These are phyloP conservation scores for Lerema accius DNA, from an alignment of 1,140 invertebrate genomes.

Conservation along the genomic window DNA sequence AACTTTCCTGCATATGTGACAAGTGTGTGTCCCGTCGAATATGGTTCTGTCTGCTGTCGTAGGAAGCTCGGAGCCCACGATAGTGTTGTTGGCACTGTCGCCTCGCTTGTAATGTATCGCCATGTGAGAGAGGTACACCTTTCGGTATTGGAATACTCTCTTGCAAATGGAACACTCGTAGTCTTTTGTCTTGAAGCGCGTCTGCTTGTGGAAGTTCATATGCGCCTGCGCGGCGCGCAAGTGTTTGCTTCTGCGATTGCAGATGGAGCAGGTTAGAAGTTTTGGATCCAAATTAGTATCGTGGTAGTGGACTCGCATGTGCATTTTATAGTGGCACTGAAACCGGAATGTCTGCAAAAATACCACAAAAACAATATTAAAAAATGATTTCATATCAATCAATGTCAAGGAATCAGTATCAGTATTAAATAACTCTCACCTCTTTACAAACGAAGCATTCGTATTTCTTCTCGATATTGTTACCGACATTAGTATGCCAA, in stretches of 20 bases:
- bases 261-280: slow-evolving; percentile 70
- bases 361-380: neutral
- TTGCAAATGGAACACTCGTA: slow-evolving; percentile 79
- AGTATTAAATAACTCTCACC: too few species aligned
- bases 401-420: too few species aligned
- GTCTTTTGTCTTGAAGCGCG: slow-evolving; percentile 71
- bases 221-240: slow-evolving; percentile 74
- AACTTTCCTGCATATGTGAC: slow-evolving; percentile 71
- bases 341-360: slow-evolving; percentile 71
- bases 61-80: slow-evolving; percentile 54
- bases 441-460: slow-evolving; percentile 74
- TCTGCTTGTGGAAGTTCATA: slow-evolving; percentile 79
- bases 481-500: slow-evolving; percentile 67
- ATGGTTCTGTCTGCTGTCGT: slow-evolving; percentile 40
- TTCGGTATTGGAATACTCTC: slow-evolving; percentile 67
- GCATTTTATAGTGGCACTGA: slow-evolving; percentile 74
- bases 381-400: too few species aligned
- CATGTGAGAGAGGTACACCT: slow-evolving; percentile 75
- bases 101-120: slow-evolving; percentile 72
- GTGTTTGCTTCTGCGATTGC: slow-evolving; percentile 73
- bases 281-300: slow-evolving; percentile 70
- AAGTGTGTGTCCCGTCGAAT: slow-evolving; percentile 65
- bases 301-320: slow-evolving; percentile 76
- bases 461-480: slow-evolving; percentile 56
- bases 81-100: slow-evolving; percentile 61